phyloP scores from a whole-genome alignment of 2,888 invertebrate species.

The Rotaria macrura region DNA sequence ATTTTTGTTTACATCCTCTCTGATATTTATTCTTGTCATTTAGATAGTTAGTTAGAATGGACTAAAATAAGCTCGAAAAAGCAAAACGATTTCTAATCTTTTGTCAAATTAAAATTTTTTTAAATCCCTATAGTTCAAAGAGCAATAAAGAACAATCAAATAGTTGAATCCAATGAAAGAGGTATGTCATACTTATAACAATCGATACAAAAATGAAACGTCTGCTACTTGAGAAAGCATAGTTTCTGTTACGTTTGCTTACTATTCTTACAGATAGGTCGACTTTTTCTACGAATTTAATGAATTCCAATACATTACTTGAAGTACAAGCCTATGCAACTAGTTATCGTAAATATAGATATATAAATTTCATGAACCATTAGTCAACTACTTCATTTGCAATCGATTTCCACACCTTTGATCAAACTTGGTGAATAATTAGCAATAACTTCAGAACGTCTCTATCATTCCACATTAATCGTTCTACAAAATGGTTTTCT shows the following conservation, averaged over 20 bases:
- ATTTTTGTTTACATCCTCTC: background rate
- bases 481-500: background rate
- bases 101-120: background rate
- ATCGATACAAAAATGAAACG: background rate
- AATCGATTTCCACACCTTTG: background rate
- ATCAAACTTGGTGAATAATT: background rate
- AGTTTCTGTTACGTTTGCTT: background rate
- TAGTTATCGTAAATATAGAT: background rate
- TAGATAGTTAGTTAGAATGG: background rate
- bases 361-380: background rate
- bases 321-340: background rate
- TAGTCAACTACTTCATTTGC: background rate
- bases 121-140: background rate
- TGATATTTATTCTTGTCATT: background rate
- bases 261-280: background rate
- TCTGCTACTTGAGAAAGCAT: conserved; percentile 1
- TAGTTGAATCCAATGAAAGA: background rate
- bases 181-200: background rate
- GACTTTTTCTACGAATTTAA: background rate
- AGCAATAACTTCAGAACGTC: background rate
- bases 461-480: too few species aligned
- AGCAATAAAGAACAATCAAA: background rate
- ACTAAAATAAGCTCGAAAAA: background rate
- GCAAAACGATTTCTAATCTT: background rate
- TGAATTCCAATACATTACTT: background rate